Evolutionary conservation across 1,140 invertebrate genomes (phyloP).

Genomic region (Drosophila asahinai): DNA sequence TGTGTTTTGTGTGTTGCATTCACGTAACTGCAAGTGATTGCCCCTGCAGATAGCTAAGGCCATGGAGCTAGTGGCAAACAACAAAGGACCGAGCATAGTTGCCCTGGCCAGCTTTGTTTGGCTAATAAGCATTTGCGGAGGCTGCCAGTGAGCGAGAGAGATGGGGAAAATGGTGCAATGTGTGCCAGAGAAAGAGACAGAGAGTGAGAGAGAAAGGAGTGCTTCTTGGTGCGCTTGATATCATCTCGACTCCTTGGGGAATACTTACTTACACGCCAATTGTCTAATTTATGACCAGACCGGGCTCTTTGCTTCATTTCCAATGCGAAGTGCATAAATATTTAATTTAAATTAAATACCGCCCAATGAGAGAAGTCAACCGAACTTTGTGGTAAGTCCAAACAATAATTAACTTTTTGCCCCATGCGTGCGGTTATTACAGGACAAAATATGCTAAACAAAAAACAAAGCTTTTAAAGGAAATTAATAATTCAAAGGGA

Average conservation of each 20-base stretch:
- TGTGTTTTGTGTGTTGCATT: conserved; percentile 39
- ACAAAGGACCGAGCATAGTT: conserved; percentile 45
- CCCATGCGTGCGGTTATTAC: conserved; percentile 6
- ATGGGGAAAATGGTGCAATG: conserved; percentile 4
- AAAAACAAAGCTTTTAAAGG: not conserved
- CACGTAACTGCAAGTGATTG: conserved; percentile 75
- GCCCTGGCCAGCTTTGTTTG: conserved; percentile 45
- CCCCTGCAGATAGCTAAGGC: conserved; percentile 59
- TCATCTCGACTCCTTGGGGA: conserved; percentile 16
- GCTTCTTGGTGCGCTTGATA: conserved; percentile 46
- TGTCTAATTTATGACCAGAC: conserved; percentile 49
- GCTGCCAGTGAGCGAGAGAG: conserved; percentile 10
- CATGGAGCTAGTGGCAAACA: conserved; percentile 55
- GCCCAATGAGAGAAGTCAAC: not conserved
- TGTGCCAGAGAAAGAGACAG: conserved; percentile 12
- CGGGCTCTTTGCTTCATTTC: conserved; percentile 12
- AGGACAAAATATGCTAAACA: not conserved
- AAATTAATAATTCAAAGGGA: conserved; percentile 3
- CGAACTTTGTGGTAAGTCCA: not conserved
- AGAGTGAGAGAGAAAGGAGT: conserved; percentile 30
- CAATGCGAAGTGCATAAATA: conserved; percentile 27
- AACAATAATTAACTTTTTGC: conserved; percentile 10
- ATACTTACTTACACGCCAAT: conserved; percentile 55
- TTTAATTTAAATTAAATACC: conserved; percentile 21
- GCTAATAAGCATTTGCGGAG: conserved; percentile 52